Evolutionary conservation across 2,113 vertebrate species (phyloP), one percentile per base, ranked within the genome.

Genomic region (Scatophagus argus): DNA sequence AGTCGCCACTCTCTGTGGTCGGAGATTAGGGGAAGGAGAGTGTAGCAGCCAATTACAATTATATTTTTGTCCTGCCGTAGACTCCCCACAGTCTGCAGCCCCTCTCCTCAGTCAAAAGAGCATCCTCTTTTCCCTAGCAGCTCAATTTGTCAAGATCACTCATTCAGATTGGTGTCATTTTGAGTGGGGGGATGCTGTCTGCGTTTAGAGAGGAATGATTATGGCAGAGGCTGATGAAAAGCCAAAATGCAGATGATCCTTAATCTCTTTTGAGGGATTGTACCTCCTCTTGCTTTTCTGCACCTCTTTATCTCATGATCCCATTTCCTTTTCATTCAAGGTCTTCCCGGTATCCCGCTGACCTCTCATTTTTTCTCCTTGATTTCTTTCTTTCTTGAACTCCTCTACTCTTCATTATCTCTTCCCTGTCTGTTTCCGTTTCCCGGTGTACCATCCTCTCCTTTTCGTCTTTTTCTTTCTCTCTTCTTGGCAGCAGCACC

Each of bases 61-160:
- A 88, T 87, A 91, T 92, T 88, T 92, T 72, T 82, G 91, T 90
- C 91, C 82, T 78, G 83, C 78, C 43, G 63, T 46, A 68, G 83
- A 88, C 83, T 77, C 83, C 82, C 81, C 61, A 65, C 72, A 77
- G 84, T 88, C 85, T 91, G 80, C 75, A 74, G 46, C 76, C 77
- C 41, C 76, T 77, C 90, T 77, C 68, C 83, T 67, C 82, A 74
- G 80, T 54, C 82, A 78, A 70, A 79, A 74, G 71, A 84, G 70
- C 52, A 61, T 71, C 82, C 67, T 76, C 75, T 72, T 46, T 66
- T 64, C 74, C 74, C 49, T 5, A 49, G 72, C 69, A 80, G 85
- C 68, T 88, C 88, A 92, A 92, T 92, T 93, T 94, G 90, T 90
- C 88, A 87, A 89, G 87, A 93, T 92, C 90, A 88, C 86, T 92